Evolutionary conservation across 2,797 vertebrate species (phyloP).

Genomic region (Sternotherus odoratus): DNA sequence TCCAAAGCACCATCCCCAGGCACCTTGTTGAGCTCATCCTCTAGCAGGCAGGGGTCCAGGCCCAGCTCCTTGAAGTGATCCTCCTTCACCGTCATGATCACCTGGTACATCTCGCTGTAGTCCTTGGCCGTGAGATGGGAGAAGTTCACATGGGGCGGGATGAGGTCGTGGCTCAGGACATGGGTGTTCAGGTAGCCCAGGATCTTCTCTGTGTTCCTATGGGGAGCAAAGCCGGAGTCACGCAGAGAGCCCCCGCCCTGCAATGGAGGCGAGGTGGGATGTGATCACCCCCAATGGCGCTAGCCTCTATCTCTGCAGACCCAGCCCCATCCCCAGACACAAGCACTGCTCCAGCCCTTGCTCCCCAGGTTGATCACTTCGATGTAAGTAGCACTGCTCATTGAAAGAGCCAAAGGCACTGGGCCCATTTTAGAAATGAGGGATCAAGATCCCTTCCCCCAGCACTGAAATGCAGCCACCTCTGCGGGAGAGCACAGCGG

Average conservation of each 20-base stretch:
- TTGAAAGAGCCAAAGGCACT: not conserved
- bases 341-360: not conserved
- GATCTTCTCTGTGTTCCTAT: slow-evolving; percentile 94
- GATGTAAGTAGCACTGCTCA: not conserved
- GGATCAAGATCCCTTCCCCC: not conserved
- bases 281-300: not conserved
- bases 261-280: not conserved
- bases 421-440: not conserved
- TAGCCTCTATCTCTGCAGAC: not conserved
- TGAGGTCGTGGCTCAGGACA: slow-evolving; percentile 91
- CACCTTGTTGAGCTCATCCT: slow-evolving; percentile 95
- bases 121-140: slow-evolving; percentile 90
- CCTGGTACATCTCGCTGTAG: slow-evolving; percentile 91
- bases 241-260: not conserved
- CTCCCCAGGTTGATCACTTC: not conserved
- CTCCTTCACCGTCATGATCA: slow-evolving; percentile 93
- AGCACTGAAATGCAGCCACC: not conserved
- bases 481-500: not conserved
- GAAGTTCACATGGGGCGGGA: slow-evolving; percentile 94
- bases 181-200: slow-evolving; percentile 90
- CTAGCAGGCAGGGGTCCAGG: slow-evolving; percentile 90
- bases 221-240: not conserved
- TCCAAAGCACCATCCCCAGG: not conserved
- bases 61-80: slow-evolving; percentile 87
- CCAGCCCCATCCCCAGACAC: not conserved